A percentile compares a stretch with the other conserved stretches of the same genome.
Conservation (phyloP, 2,113 vertebrate genomes). For the Cnemophilus loriae region DNA sequence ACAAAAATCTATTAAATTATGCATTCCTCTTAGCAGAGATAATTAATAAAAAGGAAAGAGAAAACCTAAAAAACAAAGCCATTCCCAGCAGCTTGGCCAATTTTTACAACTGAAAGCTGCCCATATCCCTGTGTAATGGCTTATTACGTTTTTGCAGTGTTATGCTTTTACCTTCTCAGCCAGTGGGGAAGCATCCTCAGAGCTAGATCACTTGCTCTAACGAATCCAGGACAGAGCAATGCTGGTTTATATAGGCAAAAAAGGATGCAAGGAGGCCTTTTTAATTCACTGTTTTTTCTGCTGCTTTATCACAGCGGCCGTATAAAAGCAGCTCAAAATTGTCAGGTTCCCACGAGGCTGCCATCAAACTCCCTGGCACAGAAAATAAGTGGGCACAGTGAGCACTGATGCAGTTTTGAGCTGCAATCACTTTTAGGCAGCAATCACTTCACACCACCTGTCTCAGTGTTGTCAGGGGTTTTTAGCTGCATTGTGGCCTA, state of each 20-base stretch:
- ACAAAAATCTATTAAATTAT: background rate
- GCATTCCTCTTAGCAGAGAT: background rate
- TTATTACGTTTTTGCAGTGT: background rate
- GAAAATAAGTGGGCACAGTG: background rate
- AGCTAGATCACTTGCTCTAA: background rate
- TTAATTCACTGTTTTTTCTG: background rate
- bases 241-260: background rate
- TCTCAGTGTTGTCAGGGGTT: background rate
- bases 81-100: background rate
- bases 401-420: background rate
- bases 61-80: background rate
- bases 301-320: background rate
- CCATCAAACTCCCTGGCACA: background rate
- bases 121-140: background rate
- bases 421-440: background rate
- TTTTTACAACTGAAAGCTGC: background rate
- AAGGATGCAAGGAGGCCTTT: background rate
- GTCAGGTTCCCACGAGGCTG: background rate
- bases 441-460: background rate
- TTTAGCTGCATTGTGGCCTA: background rate
- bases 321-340: background rate
- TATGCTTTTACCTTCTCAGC: background rate
- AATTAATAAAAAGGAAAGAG: background rate
- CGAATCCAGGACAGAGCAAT: background rate
- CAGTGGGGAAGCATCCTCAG: background rate